These are phyloP conservation scores for Dryobota labecula DNA, from an alignment of 2,888 invertebrate genomes.

Conservation along the genomic window DNA sequence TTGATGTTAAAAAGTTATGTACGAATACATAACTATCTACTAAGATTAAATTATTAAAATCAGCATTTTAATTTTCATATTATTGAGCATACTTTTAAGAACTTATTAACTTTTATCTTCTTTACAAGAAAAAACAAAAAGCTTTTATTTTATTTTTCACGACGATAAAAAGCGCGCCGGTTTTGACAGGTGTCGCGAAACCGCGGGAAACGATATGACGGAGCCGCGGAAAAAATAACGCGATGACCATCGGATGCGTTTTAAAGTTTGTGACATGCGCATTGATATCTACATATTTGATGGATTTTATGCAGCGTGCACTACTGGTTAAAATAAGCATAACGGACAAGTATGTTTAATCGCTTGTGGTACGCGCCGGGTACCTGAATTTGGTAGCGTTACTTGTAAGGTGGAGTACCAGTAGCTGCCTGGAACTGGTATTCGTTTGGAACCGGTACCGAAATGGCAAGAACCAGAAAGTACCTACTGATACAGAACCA, in stretches of 20 bases:
- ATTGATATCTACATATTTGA: conserved; percentile 52
- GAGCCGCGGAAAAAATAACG: conserved; percentile 73
- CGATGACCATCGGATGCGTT: conserved; percentile 72
- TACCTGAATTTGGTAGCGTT: too few species aligned
- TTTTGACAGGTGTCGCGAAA: conserved; percentile 76
- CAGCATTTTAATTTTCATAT: background rate
- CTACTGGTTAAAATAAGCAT: conserved; percentile 2
- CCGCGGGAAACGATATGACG: conserved; percentile 83
- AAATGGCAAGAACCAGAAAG: too few species aligned
- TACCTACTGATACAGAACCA: too few species aligned
- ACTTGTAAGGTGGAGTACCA: too few species aligned
- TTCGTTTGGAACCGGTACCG: too few species aligned
- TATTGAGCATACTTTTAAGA: conserved; percentile 35
- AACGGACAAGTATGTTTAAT: background rate
- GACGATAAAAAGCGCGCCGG: conserved; percentile 66
- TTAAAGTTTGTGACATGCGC: conserved; percentile 81
- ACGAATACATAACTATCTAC: conserved; percentile 37
- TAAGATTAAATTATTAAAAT: background rate
- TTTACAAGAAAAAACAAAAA: conserved; percentile 21
- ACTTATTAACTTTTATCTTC: background rate
- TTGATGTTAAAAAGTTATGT: conserved; percentile 52
- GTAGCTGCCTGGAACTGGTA: too few species aligned
- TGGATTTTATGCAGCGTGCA: conserved; percentile 27
- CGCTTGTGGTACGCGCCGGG: too few species aligned
- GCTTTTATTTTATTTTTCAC: background rate